phyloP scores from a whole-genome alignment of 2,113 vertebrate species.

The Pristiophorus japonicus region DNA sequence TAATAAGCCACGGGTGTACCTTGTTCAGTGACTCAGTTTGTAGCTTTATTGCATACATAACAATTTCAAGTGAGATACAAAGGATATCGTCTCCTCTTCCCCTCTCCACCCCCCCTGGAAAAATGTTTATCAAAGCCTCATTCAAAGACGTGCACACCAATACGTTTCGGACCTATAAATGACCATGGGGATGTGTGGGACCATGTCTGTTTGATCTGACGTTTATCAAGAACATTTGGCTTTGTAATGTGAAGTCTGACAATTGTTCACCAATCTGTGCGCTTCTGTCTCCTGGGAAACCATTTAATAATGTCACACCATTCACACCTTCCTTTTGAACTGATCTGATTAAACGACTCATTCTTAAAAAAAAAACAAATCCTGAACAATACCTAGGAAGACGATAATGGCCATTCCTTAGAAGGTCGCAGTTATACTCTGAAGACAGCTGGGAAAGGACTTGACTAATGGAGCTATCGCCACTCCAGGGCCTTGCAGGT shows the following conservation, averaged over 20 bases:
- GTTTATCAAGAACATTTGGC: not conserved
- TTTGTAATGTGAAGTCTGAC: not conserved
- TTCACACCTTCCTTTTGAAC: not conserved
- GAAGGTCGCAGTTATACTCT: not conserved
- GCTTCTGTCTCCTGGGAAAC: slow-evolving; percentile 3
- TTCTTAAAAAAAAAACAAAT: not conserved
- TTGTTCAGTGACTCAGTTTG: too few relatives aligned
- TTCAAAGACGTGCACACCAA: not conserved
- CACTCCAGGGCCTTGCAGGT: not conserved
- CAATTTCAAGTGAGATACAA: not conserved
- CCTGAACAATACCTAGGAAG: not conserved
- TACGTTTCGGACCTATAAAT: not conserved
- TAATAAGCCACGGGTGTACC: too few relatives aligned
- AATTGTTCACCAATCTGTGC: not conserved
- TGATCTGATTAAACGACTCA: not conserved
- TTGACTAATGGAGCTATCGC: not conserved
- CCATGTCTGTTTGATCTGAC: not conserved
- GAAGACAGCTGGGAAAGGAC: not conserved
- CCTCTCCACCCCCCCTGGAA: not conserved
- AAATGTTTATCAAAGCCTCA: too few relatives aligned
- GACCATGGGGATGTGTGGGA: not conserved
- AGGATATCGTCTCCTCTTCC: not conserved
- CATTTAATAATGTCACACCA: not conserved
- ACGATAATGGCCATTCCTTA: not conserved
- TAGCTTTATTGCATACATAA: too few relatives aligned